Percentiles rank a stretch among this genome's conserved stretches.
phyloP scores from a whole-genome alignment of 2,888 invertebrate genomes.

The Scaptodrosophila latifasciaeformis region DNA sequence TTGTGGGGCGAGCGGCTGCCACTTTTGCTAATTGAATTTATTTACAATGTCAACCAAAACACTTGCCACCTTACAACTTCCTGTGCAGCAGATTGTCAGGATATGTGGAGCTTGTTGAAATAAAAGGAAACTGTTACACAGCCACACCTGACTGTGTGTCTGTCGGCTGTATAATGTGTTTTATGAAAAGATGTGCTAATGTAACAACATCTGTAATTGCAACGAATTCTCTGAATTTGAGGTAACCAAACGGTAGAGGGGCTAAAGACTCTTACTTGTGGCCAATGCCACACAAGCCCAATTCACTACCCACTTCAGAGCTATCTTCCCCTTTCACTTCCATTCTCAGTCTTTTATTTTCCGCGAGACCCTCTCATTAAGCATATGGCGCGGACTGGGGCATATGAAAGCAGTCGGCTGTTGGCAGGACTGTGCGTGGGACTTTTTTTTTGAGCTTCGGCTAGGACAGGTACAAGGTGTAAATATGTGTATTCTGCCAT shows the following conservation, averaged over 20 bases:
- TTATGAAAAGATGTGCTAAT: slow-evolving; percentile 58
- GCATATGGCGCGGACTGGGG: slow-evolving; percentile 59
- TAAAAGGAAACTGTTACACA: too few relatives aligned
- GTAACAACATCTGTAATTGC: slow-evolving; percentile 49
- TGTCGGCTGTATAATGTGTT: slow-evolving; percentile 29
- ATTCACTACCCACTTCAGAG: not conserved
- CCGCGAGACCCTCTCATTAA: slow-evolving; percentile 45
- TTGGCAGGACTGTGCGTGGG: too few relatives aligned
- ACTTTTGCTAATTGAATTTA: slow-evolving; percentile 66
- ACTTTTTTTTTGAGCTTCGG: not conserved
- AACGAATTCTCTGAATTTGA: slow-evolving; percentile 15
- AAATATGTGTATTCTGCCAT: slow-evolving; percentile 47
- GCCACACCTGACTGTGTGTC: too few relatives aligned
- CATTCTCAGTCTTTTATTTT: slow-evolving; percentile 27
- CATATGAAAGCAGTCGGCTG: not conserved
- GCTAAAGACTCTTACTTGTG: too few relatives aligned
- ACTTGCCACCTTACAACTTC: slow-evolving; percentile 46
- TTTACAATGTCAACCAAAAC: slow-evolving; percentile 24
- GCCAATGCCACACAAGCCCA: not conserved
- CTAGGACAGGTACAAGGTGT: slow-evolving; percentile 46
- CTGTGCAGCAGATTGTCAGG: too few relatives aligned
- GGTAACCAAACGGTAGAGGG: too few relatives aligned
- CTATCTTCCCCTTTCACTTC: not conserved
- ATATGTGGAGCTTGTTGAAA: too few relatives aligned
- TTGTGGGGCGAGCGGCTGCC: slow-evolving; percentile 31